phyloP scores from a whole-genome alignment of 2,797 vertebrate genomes.

The Micrastur ruficollis region DNA sequence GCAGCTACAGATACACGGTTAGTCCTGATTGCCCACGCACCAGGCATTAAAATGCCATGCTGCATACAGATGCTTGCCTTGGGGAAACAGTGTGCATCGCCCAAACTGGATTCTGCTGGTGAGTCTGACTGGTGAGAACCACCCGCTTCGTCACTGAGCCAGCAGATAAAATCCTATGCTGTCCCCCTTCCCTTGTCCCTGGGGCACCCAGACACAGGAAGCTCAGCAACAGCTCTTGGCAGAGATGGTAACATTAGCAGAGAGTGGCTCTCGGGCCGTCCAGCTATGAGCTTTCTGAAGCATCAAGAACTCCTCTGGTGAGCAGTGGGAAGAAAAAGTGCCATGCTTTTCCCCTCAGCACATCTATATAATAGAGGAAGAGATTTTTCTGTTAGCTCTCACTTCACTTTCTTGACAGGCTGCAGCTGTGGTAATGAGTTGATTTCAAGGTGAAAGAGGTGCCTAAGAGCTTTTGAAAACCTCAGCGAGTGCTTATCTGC shows the following conservation, averaged over 20 bases:
- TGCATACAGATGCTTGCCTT: neutral
- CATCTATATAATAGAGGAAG: neutral
- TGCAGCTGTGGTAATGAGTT: neutral
- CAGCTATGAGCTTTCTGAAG: neutral
- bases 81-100: neutral
- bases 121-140: neutral
- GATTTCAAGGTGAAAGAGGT: neutral
- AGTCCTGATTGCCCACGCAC: neutral
- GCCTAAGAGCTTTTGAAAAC: slow-evolving; percentile 6
- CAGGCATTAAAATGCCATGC: neutral
- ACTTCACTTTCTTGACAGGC: slow-evolving; percentile 1
- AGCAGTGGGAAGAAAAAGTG: neutral
- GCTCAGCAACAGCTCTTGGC: neutral
- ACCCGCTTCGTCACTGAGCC: rapidly evolving
- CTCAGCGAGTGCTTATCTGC: neutral
- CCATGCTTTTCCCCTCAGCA: neutral
- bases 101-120: neutral
- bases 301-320: neutral
- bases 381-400: neutral
- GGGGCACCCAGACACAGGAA: rapidly evolving
- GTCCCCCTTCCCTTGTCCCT: neutral
- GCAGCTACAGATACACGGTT: neutral
- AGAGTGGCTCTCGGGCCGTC: neutral
- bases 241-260: neutral
- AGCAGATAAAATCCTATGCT: neutral